Percentiles rank a stretch among this genome's conserved stretches.
These are phyloP conservation scores for Tetranychus cinnabarinus DNA, from an alignment of 1,140 invertebrate genomes.

Conservation along the genomic window DNA sequence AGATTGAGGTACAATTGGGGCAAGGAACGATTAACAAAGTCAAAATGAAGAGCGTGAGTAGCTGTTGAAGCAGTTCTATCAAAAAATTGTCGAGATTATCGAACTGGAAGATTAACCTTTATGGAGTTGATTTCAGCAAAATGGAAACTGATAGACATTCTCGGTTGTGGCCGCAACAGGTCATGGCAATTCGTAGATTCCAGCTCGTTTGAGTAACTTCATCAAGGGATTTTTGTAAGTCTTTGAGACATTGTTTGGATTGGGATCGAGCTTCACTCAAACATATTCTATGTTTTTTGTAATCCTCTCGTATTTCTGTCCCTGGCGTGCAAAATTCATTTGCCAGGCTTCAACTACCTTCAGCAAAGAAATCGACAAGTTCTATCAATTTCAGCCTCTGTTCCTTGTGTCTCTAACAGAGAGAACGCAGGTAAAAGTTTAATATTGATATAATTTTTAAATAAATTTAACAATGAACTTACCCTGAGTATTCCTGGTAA, in stretches of 20 bases:
- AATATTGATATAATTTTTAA: no score
- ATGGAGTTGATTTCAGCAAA: no score
- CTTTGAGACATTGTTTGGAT: slow-evolving; percentile 10
- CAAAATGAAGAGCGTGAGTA: no score
- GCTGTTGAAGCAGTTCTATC: no score
- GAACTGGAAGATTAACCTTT: no score
- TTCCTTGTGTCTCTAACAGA: slow-evolving; percentile 9
- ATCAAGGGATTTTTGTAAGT: slow-evolving; percentile 14
- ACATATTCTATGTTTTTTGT: background rate
- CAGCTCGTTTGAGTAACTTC: slow-evolving; percentile 11
- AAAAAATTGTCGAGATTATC: no score
- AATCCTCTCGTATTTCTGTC: slow-evolving; percentile 2
- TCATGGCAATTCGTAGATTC: slow-evolving; percentile 14
- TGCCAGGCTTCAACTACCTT: slow-evolving; percentile 13
- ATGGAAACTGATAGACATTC: slow-evolving; percentile 10
- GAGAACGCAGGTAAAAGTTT: no score
- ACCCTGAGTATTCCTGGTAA: slow-evolving; percentile 12
- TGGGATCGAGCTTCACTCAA: background rate
- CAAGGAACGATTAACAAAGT: no score
- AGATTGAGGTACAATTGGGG: no score
- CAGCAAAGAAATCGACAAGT: slow-evolving; percentile 13
- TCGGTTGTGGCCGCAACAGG: slow-evolving; percentile 11
- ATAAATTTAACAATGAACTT: no score
- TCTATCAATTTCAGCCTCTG: slow-evolving; percentile 11
- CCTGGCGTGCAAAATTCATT: slow-evolving; percentile 14